These are phyloP conservation scores for Trichonephila clavata DNA, from an alignment of 1,140 invertebrate species.

Conservation along the genomic window DNA sequence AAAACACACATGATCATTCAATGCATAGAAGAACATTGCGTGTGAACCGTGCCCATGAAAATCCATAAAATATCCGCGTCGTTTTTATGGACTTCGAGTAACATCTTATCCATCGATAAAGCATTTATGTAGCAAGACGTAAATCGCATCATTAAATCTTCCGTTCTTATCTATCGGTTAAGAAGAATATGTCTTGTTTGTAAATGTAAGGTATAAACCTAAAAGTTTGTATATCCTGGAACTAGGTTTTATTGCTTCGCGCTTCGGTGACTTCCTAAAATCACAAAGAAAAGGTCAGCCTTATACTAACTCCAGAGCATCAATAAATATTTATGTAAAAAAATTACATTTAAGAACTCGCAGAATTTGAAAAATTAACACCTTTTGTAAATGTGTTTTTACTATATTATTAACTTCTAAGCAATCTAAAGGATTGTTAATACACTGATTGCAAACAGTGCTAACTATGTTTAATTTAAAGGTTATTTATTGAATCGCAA, in stretches of 20 bases:
- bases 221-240: neutral
- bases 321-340: too few relatives aligned
- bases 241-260: neutral
- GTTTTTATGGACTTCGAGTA: neutral
- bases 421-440: too few relatives aligned
- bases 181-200: neutral
- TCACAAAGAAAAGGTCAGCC: neutral
- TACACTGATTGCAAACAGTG: too few relatives aligned
- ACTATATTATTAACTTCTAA: too few relatives aligned
- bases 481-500: too few relatives aligned
- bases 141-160: slow-evolving; percentile 1
- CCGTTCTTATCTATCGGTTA: neutral
- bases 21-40: neutral
- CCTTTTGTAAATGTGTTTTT: too few relatives aligned
- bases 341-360: too few relatives aligned
- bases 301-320: too few relatives aligned
- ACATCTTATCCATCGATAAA: slow-evolving; percentile 5
- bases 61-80: neutral
- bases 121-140: neutral
- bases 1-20: neutral
- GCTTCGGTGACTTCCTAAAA: neutral
- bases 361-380: too few relatives aligned
- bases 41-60: neutral
- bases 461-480: too few relatives aligned
- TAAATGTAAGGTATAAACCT: neutral